Evolutionary conservation across 2,797 vertebrate species (phyloP).

Genomic region (Hapalemur alaotrensis): DNA sequence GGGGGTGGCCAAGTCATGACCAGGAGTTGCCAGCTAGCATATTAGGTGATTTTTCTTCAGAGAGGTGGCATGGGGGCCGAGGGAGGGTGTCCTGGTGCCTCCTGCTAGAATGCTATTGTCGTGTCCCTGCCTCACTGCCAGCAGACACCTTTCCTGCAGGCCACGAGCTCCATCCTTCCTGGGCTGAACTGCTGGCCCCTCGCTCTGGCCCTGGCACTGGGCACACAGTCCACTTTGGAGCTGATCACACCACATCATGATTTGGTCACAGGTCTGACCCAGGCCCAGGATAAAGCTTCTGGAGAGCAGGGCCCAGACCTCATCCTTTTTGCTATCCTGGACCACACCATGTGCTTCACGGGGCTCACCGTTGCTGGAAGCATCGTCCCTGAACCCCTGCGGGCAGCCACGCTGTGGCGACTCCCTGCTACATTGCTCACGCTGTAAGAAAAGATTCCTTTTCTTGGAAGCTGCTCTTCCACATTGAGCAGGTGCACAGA

Average conservation of each 20-base stretch:
- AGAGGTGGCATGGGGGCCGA: background rate
- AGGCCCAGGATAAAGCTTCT: background rate
- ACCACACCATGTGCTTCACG: fast-evolving
- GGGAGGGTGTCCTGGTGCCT: background rate
- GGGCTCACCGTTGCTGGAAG: fast-evolving
- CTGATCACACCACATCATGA: fast-evolving
- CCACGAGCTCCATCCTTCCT: background rate
- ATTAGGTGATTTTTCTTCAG: background rate
- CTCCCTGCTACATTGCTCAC: background rate
- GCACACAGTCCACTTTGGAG: background rate
- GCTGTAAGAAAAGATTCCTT: background rate
- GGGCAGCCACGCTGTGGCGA: fast-evolving
- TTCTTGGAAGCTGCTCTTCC: background rate
- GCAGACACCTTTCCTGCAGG: background rate
- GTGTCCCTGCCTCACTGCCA: background rate
- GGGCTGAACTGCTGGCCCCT: background rate
- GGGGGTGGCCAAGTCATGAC: background rate
- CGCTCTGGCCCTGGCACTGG: background rate
- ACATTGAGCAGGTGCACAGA: background rate
- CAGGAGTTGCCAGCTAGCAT: background rate
- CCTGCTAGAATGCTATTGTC: background rate
- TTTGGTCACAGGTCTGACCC: background rate
- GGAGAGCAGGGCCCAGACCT: background rate
- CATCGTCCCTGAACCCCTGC: background rate
- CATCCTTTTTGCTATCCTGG: background rate